Base-by-base conservation (phyloP, 1,140 invertebrate species). In the Chionoecetes opilio region DNA sequence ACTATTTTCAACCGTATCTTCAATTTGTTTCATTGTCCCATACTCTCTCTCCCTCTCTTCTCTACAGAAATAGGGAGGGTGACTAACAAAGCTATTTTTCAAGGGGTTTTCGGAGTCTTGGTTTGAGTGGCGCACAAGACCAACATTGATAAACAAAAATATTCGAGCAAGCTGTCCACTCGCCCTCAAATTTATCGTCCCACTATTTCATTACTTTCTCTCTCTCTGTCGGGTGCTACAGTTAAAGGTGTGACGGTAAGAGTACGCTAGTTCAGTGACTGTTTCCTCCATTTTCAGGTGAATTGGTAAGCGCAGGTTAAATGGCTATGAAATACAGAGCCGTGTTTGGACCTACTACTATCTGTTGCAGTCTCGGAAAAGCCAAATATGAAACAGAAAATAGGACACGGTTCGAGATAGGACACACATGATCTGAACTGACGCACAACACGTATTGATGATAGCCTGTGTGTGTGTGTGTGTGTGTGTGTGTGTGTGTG, bases 31-130 rank as follows among this genome's bases (percentile, higher is more conserved):
- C 41, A 8, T 14, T 46, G 41, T 46, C 41, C 41, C 41, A 14
- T 46, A 5, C 41, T 63, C 53, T 63, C 53, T 75, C 63, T 75
- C 63, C n/a, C 63, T 75, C 63, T 75, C 63, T 75, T 46, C 41
- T 46, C 41, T 46, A 14, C 41, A 46, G 41, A 46, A 46, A 14
- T n/a, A n/a, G n/a, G n/a, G n/a, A n/a, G n/a, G n/a, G n/a, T n/a
- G 41, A 46, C 63, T 75, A 75, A 75, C 63, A 26, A 75, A 75
- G 63, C 63, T 75, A 75, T 75, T 75, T 75, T 75, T 26, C n/a
- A n/a, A 26, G 63, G n/a, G 0, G 63, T 75, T 75, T 75, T 75
- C 63, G 11, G 0, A 75, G 63, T 17, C 46, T 75, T 75, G n/a
- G 9, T 75, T 75, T 75, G n/a, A 26, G 63, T 75, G 63, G 63